Base-by-base conservation (phyloP, 35 echinoderm and acorn worm genomes). In the Heliocidaris tuberculata region DNA sequence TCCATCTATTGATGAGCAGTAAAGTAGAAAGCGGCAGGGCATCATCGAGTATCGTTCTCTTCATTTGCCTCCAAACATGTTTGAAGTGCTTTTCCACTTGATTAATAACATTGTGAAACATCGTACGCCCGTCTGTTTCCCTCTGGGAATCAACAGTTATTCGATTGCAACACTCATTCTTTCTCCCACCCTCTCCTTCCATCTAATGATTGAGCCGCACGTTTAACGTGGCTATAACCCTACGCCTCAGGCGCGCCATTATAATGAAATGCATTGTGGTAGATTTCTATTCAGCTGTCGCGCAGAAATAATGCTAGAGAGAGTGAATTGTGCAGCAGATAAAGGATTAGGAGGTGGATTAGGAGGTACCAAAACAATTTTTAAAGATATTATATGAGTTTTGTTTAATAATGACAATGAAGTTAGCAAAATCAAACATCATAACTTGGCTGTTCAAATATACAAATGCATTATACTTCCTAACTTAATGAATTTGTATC, bases 91-190 rank as follows among this genome's bases (percentile, higher is more conserved):
- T 78, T 78, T 78, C 65, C 65, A 78, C 65, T 78, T 78, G 65
- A 78, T 78, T 78, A 78, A 78, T 78, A 78, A 78, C 65, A 78
- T 78, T 78, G 65, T 78, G 65, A 78, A 78, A 78, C 65, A 78
- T 78, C 65, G 65, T 27, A 78, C 65, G 21, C 65, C 65, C 65
- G 65, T 78, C 65, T 78, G 19, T 78, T 42, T 27, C 65, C 65
- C 65, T 19, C 65, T 78, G 65, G 65, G 65, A 78, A 78, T 78
- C 65, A 78, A 21, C 65, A 78, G 65, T 78, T 78, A 78, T 78
- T 78, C 65, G 65, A 78, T 78, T 78, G 65, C 65, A 78, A 78
- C 65, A 78, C 65, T 78, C 65, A 9, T 19, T 78, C 65, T 78
- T 78, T n/a, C 65, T 78, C 65, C 19, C 65, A 9, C 27, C 65